Evolutionary conservation across 2,888 invertebrate genomes (phyloP).

Genomic region (Seira ritae): DNA sequence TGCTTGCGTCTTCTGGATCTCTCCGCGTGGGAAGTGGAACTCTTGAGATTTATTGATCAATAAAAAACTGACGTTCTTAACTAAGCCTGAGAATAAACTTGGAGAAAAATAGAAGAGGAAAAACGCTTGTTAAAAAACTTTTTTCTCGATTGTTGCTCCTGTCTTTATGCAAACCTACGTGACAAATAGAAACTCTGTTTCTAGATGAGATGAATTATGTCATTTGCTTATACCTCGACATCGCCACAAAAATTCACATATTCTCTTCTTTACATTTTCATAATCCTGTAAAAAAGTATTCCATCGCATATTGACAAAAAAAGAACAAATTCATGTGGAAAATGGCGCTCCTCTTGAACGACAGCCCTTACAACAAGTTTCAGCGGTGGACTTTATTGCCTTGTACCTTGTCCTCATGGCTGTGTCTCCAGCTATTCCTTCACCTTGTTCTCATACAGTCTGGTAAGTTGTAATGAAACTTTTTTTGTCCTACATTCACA

Average conservation of each 20-base stretch:
- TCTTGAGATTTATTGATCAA: slow-evolving; percentile 56
- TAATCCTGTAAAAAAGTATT: too few species aligned
- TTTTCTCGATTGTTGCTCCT: neutral
- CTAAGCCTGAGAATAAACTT: neutral
- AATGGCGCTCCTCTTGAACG: slow-evolving; percentile 37
- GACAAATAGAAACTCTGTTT: neutral
- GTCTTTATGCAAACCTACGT: neutral
- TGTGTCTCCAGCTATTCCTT: slow-evolving; percentile 54
- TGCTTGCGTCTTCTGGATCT: too few species aligned
- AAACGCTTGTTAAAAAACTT: slow-evolving; percentile 28
- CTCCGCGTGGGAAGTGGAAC: neutral
- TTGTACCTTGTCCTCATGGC: slow-evolving; percentile 47
- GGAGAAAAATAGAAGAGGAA: slow-evolving; percentile 9
- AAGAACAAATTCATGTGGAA: neutral
- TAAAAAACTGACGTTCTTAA: slow-evolving; percentile 38
- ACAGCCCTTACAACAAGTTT: slow-evolving; percentile 37
- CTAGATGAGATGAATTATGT: neutral
- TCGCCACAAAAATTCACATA: neutral
- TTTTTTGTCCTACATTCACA: too few species aligned
- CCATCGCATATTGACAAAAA: neutral
- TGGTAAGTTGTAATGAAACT: slow-evolving; percentile 39
- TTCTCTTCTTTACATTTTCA: too few species aligned
- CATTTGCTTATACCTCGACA: neutral
- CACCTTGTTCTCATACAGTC: slow-evolving; percentile 50
- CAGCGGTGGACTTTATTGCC: slow-evolving; percentile 46